Percentiles rank a stretch among this genome's conserved stretches.
phyloP scores from a whole-genome alignment of 2,888 invertebrate species.

The Beris morrisii region DNA sequence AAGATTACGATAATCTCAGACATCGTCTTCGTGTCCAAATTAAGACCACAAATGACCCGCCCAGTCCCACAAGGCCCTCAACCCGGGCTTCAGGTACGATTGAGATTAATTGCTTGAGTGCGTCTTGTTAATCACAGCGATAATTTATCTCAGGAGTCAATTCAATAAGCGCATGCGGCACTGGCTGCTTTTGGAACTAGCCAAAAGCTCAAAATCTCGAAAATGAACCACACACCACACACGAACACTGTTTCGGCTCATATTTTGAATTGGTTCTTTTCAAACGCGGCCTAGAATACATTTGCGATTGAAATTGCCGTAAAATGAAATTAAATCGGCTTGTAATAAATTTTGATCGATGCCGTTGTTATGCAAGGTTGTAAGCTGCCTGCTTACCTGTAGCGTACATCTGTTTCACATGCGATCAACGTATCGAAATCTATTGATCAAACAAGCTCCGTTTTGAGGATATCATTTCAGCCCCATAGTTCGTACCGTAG shows the following conservation, averaged over 20 bases:
- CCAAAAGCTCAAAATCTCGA: too few species aligned
- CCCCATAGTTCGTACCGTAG: neutral
- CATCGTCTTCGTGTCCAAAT: constrained; percentile 26
- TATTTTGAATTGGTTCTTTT: neutral
- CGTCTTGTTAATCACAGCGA: constrained; percentile 33
- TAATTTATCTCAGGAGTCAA: constrained; percentile 36
- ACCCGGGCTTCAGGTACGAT: constrained; percentile 20
- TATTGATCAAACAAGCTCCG: constrained; percentile 14
- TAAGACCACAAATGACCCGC: constrained; percentile 30
- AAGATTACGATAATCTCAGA: constrained; percentile 20
- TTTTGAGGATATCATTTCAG: constrained; percentile 6
- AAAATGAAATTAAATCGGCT: too few species aligned
- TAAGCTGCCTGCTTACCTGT: neutral
- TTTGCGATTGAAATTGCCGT: neutral
- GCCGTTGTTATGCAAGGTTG: too few species aligned
- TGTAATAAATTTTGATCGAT: too few species aligned
- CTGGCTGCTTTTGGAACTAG: too few species aligned
- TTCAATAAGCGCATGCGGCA: neutral
- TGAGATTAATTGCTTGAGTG: constrained; percentile 36
- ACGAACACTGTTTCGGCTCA: neutral
- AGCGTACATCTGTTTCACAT: constrained; percentile 6
- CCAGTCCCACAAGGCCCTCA: neutral
- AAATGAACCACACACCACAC: too few species aligned
- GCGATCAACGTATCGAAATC: constrained; percentile 4
- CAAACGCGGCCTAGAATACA: neutral